Base-by-base conservation (phyloP, 2,113 vertebrate species). In the Lanius ludovicianus region DNA sequence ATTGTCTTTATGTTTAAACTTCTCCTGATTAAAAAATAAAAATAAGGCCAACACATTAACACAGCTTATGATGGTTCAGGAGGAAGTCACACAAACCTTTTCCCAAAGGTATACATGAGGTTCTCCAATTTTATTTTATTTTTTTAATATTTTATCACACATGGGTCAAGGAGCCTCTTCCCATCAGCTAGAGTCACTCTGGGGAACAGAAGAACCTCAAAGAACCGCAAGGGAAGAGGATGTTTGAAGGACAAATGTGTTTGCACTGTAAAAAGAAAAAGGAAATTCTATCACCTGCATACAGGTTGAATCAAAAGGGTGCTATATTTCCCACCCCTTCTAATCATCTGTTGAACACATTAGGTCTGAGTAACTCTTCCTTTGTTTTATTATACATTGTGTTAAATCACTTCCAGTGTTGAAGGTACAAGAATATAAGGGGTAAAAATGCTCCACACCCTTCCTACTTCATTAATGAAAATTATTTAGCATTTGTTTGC, bases 311-410 rank as follows among this genome's bases (percentile, higher is more conserved):
- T 89, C 89, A 89, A 89, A 92, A 93, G 92, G 47, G 89, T 94
- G 44, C 80, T 52, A 49, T 27, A 64, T 69, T 96, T 95, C 73
- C 95, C 89, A 96, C 74, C 63, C 91, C 56, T 90, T 89, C 41
- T 35, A 55, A 85, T 73, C 88, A 52, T 93, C 93, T 95, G 96
- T 84, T 84, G 63, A 89, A 86, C 13, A 95, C 75, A 47, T 97
- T 90, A 94, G 25, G 75, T 71, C 87, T 97, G 96, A 97, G 90
- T 96, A 95, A 95, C 67, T 78, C 96, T 97, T 96, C 97, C 97
- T 97, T 63, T 93, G 93, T 95, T 95, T 97, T 91, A 96, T 70
- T 83, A 91, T 60, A 53, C 76, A 82, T 93, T 92, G 94, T 96
- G 53, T 92, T 82, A 57, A 89, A 42, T 90, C 94, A 91, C 62